Base-by-base conservation (phyloP, 1,140 invertebrate genomes). In the Listronotus oregonensis region DNA sequence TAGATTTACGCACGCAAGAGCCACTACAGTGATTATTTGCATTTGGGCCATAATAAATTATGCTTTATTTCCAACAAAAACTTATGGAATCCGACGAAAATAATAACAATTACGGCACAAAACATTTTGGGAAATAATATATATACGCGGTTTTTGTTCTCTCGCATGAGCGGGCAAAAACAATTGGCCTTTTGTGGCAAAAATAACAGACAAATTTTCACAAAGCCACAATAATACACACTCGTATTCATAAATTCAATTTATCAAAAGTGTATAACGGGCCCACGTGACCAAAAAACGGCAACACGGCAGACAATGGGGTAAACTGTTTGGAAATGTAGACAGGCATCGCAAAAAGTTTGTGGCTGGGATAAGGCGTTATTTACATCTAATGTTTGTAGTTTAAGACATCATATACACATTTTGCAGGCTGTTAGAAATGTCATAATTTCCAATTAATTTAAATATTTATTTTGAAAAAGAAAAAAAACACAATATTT, bases 131-230 rank as follows among this genome's bases (percentile, higher is more conserved):
- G 21, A 57, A 57, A 57, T 57, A 57, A 57, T 57, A 57, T 57
- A 57, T 57, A 37, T 37, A 12, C 21, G 42, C 11, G 39, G 14
- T 42, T 57, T 57, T 57, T 57, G 54, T 57, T 57, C 21, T 37
- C 14, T 44, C 39, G 54, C 54, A 57, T 57, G 54, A 44, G 54
- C 54, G 54, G 21, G 6, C 40, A 31, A 44, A 57, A 57, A 57
- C 54, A 57, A 44, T 57, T 34, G 54, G 39, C 15, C 42, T 50
- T 57, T 57, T 57, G 54, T 57, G 54, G 54, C 37, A 57, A 57
- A 57, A 57, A 57, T 57, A 57, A 57, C 54, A 57, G 54, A 57
- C 54, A 57, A 57, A 57, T 57, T 57, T 57, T 15, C 39, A 57
- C 54, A 57, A 57, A 57, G 54, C 54, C 54, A 44, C 54, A 44